These are phyloP conservation scores for Parauchenoglanis punctatus DNA, from an alignment of 2,797 vertebrate species.

Conservation along the genomic window DNA sequence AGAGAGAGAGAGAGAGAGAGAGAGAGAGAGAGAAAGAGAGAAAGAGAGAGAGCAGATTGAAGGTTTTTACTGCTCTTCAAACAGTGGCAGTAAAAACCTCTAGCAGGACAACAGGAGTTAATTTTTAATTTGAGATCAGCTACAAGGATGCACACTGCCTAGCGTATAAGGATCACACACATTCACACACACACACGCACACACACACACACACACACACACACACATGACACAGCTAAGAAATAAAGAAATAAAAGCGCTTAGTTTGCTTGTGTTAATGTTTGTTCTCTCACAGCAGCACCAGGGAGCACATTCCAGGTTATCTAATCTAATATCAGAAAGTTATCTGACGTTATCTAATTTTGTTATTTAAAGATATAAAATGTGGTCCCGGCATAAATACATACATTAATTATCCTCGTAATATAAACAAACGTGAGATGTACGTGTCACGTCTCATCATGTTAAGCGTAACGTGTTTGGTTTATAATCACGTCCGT, in stretches of 20 bases:
- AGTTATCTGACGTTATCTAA: neutral
- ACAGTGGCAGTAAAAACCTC: constrained; percentile 57
- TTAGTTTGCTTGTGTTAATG: neutral
- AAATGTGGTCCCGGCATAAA: neutral
- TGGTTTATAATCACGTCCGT: neutral
- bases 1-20: neutral
- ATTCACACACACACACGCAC: neutral
- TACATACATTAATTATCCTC: neutral
- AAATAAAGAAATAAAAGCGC: neutral
- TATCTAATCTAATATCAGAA: neutral
- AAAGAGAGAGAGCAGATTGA: constrained; percentile 19
- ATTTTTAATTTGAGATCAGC: constrained; percentile 64
- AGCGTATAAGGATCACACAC: constrained; percentile 40
- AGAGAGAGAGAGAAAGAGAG: neutral
- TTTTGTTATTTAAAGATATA: neutral
- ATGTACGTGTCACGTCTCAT: neutral
- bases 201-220: neutral
- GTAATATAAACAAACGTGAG: neutral
- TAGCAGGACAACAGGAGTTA: constrained; percentile 61
- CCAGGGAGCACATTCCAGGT: neutral
- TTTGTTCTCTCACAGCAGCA: neutral
- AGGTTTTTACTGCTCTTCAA: constrained; percentile 63
- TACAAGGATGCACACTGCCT: constrained; percentile 46
- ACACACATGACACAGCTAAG: neutral
- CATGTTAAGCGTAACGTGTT: neutral